Conservation (phyloP, 2,797 vertebrate genomes). For the Acridotheres tristis region DNA sequence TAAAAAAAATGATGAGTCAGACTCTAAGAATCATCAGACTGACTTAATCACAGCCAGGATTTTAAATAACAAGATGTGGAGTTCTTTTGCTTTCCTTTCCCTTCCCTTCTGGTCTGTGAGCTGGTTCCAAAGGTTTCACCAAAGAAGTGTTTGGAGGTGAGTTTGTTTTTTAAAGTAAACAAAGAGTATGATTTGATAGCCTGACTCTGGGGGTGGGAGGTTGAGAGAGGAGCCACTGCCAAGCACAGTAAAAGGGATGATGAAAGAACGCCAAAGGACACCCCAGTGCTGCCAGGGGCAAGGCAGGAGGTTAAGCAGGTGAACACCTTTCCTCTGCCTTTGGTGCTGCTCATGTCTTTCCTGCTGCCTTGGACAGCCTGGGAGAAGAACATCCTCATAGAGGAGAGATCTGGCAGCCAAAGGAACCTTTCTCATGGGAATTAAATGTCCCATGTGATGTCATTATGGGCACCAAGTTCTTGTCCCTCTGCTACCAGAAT, state of each 20-base stretch:
- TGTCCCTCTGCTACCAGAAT: background rate
- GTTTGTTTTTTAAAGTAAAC: background rate
- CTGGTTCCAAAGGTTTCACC: background rate
- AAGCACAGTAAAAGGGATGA: background rate
- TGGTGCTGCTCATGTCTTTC: background rate
- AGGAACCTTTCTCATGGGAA: background rate
- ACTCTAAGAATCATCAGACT: background rate
- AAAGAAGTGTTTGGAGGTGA: background rate
- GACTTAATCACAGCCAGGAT: background rate
- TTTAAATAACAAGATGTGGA: constrained; percentile 6
- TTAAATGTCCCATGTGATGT: background rate
- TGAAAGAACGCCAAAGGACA: background rate
- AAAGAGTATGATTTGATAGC: background rate
- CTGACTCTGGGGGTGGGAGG: background rate
- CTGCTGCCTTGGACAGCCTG: background rate
- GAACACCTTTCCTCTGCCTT: background rate
- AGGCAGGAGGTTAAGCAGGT: background rate
- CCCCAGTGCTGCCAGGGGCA: background rate
- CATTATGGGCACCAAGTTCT: background rate
- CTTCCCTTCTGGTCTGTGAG: background rate
- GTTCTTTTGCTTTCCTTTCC: background rate
- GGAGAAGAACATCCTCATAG: background rate
- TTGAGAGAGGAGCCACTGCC: background rate
- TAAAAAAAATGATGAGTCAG: constrained; percentile 12
- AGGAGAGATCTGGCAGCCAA: background rate